Conservation (phyloP, 2,113 vertebrate genomes). For the Apodemus sylvaticus region DNA sequence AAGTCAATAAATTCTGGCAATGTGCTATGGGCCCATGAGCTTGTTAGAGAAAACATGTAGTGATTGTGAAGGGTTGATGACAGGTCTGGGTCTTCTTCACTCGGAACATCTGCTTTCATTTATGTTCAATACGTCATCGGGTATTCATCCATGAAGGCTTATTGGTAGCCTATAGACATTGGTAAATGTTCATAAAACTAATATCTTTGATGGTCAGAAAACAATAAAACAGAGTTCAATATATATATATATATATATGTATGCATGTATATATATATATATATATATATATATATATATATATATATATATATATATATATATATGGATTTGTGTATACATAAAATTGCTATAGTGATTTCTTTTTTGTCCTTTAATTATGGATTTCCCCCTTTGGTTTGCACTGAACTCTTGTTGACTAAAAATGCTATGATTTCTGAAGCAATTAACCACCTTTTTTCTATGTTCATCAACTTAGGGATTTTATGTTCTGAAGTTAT, state of each 20-base stretch:
- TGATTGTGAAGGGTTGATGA: constrained; percentile 82
- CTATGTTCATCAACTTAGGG: background rate
- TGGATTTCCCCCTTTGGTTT: background rate
- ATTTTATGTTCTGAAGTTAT: background rate
- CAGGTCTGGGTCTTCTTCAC: constrained; percentile 77
- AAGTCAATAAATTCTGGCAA: constrained; percentile 74
- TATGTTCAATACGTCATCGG: constrained; percentile 81
- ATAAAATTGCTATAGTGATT: background rate
- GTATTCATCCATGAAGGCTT: constrained; percentile 76
- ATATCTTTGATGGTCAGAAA: background rate
- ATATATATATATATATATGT: background rate
- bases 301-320: background rate
- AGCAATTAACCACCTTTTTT: background rate
- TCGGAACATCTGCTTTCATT: constrained; percentile 82
- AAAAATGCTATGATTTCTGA: background rate
- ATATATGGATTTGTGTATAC: background rate
- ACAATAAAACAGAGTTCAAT: background rate
- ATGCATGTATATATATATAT: background rate
- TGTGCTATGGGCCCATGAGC: constrained; percentile 72
- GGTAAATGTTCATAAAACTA: constrained; percentile 61
- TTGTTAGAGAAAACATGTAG: constrained; percentile 82
- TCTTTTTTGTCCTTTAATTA: background rate
- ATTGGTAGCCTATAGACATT: constrained; percentile 70
- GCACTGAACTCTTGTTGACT: background rate
- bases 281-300: background rate